These are phyloP conservation scores for Mya arenaria DNA, from an alignment of 1,140 invertebrate genomes.

Conservation along the genomic window DNA sequence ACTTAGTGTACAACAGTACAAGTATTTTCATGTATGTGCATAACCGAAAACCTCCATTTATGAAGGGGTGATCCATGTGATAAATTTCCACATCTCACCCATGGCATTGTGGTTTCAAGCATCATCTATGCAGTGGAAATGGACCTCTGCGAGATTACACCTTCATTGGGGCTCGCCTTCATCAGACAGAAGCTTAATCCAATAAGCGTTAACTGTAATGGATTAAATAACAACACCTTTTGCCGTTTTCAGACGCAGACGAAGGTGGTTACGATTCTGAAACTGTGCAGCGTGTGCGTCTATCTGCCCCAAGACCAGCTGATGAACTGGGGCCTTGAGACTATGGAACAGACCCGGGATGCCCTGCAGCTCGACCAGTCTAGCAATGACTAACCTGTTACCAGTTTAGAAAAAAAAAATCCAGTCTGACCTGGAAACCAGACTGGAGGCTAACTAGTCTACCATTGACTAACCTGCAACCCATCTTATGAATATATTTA, in stretches of 20 bases:
- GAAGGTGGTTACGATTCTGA: constrained; percentile 31
- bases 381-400: too few species aligned
- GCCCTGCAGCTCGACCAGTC: not conserved
- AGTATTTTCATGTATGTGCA: too few species aligned
- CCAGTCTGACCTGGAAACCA: too few species aligned
- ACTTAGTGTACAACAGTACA: too few species aligned
- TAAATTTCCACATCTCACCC: not conserved
- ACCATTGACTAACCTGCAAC: too few species aligned
- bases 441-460: too few species aligned
- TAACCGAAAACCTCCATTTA: too few species aligned
- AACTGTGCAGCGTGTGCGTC: constrained; percentile 36
- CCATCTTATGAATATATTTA: too few species aligned
- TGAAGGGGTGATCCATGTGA: not conserved
- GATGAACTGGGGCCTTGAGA: constrained; percentile 58
- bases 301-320: constrained; percentile 60
- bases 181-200: not conserved
- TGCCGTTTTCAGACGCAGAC: constrained; percentile 24
- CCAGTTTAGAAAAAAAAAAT: too few species aligned
- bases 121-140: not conserved
- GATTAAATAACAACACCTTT: not conserved
- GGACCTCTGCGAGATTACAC: not conserved
- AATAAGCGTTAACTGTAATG: not conserved
- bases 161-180: not conserved
- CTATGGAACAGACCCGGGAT: constrained; percentile 40
- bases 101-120: not conserved